phyloP scores from a whole-genome alignment of 2,888 invertebrate species.

The Diachrysia chrysitis region DNA sequence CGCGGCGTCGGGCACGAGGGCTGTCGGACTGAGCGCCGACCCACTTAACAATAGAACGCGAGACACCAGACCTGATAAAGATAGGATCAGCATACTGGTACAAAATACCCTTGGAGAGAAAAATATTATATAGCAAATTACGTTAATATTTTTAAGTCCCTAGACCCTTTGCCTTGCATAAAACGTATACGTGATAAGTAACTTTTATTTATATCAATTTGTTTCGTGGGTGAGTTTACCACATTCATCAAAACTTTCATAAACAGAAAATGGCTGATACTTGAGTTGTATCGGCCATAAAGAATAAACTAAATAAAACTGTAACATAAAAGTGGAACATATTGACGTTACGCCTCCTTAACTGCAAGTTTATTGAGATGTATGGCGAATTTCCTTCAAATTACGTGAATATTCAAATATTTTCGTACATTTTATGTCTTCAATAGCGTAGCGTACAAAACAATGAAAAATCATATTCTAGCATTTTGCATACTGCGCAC shows the following conservation, averaged over 20 bases:
- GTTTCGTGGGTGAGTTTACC: neutral
- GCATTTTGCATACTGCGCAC: slow-evolving; percentile 7
- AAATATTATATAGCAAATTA: no score
- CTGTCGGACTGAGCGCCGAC: slow-evolving; percentile 93
- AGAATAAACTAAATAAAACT: slow-evolving; percentile 2
- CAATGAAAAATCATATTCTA: neutral
- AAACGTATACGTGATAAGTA: neutral
- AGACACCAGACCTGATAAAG: slow-evolving; percentile 91
- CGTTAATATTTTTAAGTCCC: no score
- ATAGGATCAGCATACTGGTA: neutral
- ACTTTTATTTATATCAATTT: neutral
- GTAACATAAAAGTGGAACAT: neutral
- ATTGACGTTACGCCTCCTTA: slow-evolving; percentile 1
- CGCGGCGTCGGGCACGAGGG: slow-evolving; percentile 92
- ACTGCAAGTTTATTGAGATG: neutral
- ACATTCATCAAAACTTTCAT: neutral
- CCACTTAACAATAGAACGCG: slow-evolving; percentile 94
- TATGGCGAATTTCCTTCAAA: slow-evolving; percentile 7
- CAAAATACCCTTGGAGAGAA: neutral
- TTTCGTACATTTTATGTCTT: slow-evolving; percentile 18
- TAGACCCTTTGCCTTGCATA: no score
- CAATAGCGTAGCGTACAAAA: slow-evolving; percentile 6
- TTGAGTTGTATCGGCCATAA: neutral
- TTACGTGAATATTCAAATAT: slow-evolving; percentile 5
- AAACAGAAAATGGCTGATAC: neutral